Percentiles rank a stretch among this genome's conserved stretches.
phyloP scores from a whole-genome alignment of 2,797 vertebrate genomes.

The Hydrolagus colliei region DNA sequence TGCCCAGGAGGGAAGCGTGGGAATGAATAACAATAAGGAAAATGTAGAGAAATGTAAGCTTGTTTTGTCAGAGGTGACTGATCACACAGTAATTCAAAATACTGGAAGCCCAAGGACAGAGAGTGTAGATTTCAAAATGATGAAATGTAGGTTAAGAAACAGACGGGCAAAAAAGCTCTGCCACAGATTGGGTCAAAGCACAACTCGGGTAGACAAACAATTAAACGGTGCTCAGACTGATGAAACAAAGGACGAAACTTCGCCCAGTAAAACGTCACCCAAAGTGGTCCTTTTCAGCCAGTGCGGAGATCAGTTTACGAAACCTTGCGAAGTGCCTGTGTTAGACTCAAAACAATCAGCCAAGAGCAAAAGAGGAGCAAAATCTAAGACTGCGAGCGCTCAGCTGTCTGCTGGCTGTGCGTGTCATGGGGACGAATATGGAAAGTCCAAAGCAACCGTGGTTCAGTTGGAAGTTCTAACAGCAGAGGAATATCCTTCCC shows the following conservation, averaged over 20 bases:
- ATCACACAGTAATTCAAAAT: background rate
- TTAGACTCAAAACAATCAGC: background rate
- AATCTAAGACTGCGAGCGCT: background rate
- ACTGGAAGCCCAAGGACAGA: background rate
- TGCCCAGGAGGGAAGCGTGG: background rate
- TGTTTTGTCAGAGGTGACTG: background rate
- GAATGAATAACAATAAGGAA: background rate
- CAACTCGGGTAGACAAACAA: background rate
- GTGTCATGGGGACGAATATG: background rate
- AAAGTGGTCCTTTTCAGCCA: background rate
- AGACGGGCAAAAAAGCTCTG: background rate
- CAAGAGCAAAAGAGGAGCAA: background rate
- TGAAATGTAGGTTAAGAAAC: background rate
- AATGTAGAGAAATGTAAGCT: background rate
- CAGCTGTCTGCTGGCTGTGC: background rate
- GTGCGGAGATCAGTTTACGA: background rate
- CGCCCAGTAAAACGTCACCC: background rate
- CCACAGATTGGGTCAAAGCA: background rate
- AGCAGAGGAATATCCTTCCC: background rate
- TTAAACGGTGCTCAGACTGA: background rate
- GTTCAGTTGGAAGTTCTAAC: conserved; percentile 3
- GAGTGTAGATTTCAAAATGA: background rate
- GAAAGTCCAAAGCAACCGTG: background rate
- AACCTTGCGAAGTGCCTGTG: background rate
- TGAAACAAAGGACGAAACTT: background rate